phyloP scores from a whole-genome alignment of 2,113 vertebrate genomes.

The Addax nasomaculatus region DNA sequence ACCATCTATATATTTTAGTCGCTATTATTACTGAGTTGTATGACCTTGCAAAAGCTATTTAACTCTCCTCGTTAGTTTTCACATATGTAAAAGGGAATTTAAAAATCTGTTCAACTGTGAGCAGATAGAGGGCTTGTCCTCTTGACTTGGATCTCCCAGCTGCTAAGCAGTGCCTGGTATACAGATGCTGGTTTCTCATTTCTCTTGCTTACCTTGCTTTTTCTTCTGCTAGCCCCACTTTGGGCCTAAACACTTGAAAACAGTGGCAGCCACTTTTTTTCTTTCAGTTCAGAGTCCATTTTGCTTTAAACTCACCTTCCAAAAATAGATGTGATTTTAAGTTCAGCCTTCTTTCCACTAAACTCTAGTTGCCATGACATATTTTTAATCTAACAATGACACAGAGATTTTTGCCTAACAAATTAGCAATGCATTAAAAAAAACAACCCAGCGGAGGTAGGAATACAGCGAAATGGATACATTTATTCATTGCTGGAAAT shows the following conservation, averaged over 20 bases:
- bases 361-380: background rate
- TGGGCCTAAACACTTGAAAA: background rate
- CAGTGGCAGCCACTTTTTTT: background rate
- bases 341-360: background rate
- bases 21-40: background rate
- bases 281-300: background rate
- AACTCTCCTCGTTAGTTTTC: background rate
- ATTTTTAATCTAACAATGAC: background rate
- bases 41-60: background rate
- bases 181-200: background rate
- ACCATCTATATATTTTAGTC: background rate
- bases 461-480: background rate
- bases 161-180: background rate
- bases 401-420: background rate
- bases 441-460: background rate
- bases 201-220: background rate
- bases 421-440: background rate
- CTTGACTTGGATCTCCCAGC: background rate
- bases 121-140: background rate
- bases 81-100: background rate
- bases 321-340: slow-evolving; percentile 1
- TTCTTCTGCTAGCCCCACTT: background rate
- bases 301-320: slow-evolving; percentile 17
- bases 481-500: background rate
- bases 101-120: background rate